These are phyloP conservation scores for Linepithema humile DNA, from an alignment of 1,140 invertebrate species.

Conservation along the genomic window DNA sequence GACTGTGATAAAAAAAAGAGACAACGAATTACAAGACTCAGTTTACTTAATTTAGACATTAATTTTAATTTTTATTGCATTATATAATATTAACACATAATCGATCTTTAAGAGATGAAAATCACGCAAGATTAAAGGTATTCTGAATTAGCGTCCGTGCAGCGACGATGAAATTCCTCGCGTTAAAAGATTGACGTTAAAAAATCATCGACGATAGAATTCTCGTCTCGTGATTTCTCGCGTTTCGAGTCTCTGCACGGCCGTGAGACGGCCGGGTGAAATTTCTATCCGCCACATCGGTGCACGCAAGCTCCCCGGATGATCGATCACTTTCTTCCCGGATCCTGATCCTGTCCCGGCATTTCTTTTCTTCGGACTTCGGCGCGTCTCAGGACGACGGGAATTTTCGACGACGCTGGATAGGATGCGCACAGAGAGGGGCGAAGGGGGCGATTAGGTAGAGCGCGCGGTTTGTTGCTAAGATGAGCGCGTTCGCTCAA, in stretches of 20 bases:
- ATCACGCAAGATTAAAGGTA: too few species aligned
- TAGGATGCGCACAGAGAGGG: neutral
- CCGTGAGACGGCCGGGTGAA: constrained; percentile 12
- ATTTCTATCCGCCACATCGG: constrained; percentile 22
- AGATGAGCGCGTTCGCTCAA: neutral
- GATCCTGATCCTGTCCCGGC: neutral
- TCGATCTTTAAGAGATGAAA: too few species aligned
- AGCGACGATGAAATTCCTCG: too few species aligned
- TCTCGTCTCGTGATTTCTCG: constrained; percentile 3
- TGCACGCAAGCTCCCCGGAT: neutral
- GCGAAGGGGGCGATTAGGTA: constrained; percentile 17
- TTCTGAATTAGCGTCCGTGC: too few species aligned
- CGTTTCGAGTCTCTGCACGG: neutral
- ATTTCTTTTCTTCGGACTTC: constrained; percentile 31
- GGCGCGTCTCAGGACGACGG: constrained; percentile 15
- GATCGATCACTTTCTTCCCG: constrained; percentile 28
- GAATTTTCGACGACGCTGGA: constrained; percentile 1
- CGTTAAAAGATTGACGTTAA: neutral
- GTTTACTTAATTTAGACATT: too few species aligned
- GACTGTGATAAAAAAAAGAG: too few species aligned
- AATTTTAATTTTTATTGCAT: too few species aligned
- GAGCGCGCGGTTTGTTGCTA: constrained; percentile 37
- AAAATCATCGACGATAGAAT: neutral
- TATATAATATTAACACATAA: too few species aligned
- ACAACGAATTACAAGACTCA: too few species aligned